phyloP scores from a whole-genome alignment of 2,113 vertebrate genomes.

The Scomber scombrus region DNA sequence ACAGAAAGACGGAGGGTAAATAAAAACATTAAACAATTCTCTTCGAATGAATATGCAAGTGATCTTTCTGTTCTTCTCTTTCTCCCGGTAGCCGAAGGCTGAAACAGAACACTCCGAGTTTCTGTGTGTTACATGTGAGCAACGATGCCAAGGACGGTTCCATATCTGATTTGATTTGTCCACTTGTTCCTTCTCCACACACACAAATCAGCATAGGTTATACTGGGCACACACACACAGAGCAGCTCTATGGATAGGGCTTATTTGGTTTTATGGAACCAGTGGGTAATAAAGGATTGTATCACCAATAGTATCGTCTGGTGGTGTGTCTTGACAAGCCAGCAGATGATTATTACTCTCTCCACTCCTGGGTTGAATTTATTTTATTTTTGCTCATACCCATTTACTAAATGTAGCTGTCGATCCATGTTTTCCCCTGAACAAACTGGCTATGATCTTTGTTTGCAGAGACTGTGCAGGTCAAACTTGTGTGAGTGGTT shows the following conservation, averaged over 20 bases:
- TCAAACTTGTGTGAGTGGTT: slow-evolving; percentile 44
- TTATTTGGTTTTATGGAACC: slow-evolving; percentile 72
- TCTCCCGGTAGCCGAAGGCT: slow-evolving; percentile 30
- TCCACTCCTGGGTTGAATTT: slow-evolving; percentile 26
- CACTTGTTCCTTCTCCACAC: slow-evolving; percentile 26
- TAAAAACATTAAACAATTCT: slow-evolving; percentile 53
- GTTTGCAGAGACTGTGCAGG: slow-evolving; percentile 42
- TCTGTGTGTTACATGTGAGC: slow-evolving; percentile 42
- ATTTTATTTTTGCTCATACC: slow-evolving; percentile 44
- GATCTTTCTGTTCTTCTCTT: slow-evolving; percentile 41
- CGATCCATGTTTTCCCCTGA: slow-evolving; percentile 24
- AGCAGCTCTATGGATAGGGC: slow-evolving; percentile 35
- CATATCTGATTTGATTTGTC: slow-evolving; percentile 49
- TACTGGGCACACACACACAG: background rate
- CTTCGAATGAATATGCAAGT: slow-evolving; percentile 57
- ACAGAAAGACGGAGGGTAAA: slow-evolving; percentile 39
- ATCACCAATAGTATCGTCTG: slow-evolving; percentile 43
- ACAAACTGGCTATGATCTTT: slow-evolving; percentile 30
- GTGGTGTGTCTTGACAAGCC: slow-evolving; percentile 48
- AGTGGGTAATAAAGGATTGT: slow-evolving; percentile 62
- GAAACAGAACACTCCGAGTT: slow-evolving; percentile 47
- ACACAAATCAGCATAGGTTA: slow-evolving; percentile 25
- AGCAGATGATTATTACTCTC: slow-evolving; percentile 66
- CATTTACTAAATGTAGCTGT: slow-evolving; percentile 35
- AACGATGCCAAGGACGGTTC: slow-evolving; percentile 18